Evolutionary conservation across 1,140 invertebrate species (phyloP).

Genomic region (Aporrectodea caliginosa): DNA sequence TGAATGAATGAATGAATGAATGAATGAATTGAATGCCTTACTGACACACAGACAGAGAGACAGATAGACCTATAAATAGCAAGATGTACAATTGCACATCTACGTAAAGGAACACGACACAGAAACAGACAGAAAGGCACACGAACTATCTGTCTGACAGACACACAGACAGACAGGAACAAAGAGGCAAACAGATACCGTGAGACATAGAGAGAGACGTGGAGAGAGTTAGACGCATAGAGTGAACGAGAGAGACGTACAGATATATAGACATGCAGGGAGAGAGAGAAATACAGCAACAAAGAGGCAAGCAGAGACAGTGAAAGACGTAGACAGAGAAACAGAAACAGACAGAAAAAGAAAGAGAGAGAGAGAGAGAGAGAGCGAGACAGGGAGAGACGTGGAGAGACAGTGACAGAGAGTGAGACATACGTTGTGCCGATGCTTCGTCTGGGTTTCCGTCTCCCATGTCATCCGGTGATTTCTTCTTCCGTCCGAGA

Average conservation of each 20-base stretch:
- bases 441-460: constrained; percentile 45
- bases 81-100: no score
- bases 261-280: not conserved
- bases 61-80: no score
- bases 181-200: no score
- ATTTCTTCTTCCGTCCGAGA: constrained; percentile 84
- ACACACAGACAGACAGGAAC: no score
- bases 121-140: no score
- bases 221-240: not conserved
- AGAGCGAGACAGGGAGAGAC: not conserved
- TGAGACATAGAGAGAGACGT: not conserved
- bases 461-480: constrained; percentile 88
- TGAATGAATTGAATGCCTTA: not conserved
- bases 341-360: not conserved
- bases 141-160: no score
- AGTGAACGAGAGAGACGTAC: not conserved
- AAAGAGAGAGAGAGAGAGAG: not conserved
- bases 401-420: not conserved
- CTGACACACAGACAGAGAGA: no score
- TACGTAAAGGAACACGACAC: no score
- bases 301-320: not conserved
- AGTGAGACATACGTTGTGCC: not conserved
- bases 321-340: not conserved
- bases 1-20: not conserved
- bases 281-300: not conserved